Conservation (phyloP, 1,140 invertebrate species). For the Steinernema khuongi region DNA sequence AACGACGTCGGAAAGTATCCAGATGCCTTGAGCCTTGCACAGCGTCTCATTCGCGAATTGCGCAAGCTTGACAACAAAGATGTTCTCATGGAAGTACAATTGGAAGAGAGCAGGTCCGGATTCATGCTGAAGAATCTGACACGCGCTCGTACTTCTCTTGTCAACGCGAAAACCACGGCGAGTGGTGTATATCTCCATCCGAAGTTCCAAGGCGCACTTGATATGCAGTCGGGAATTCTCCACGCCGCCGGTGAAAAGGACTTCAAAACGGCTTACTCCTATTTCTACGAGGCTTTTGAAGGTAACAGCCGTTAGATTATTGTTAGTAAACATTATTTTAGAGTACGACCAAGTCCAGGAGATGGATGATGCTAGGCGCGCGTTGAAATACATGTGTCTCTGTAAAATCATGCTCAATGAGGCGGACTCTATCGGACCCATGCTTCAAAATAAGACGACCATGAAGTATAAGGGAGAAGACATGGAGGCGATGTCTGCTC, state of each 20-base stretch:
- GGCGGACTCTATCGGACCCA: conserved; percentile 87
- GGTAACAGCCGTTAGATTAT: conserved; percentile 62
- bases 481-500: conserved; percentile 93
- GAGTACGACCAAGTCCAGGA: conserved; percentile 78
- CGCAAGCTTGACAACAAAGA: conserved; percentile 57
- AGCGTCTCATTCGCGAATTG: background rate
- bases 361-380: conserved; percentile 79
- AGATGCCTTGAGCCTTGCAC: conserved; percentile 36
- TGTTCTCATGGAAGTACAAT: background rate
- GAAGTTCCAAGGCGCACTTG: conserved; percentile 87
- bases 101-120: conserved; percentile 20
- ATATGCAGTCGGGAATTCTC: conserved; percentile 91
- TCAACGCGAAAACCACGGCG: background rate
- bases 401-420: conserved; percentile 69
- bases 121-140: conserved; percentile 32
- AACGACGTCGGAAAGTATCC: conserved; percentile 41
- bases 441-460: conserved; percentile 89
- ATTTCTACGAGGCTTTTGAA: conserved; percentile 99
- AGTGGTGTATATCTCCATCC: conserved; percentile 88
- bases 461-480: conserved; percentile 91
- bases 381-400: conserved; percentile 95
- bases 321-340: conserved; percentile 14
- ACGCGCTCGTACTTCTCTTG: background rate
- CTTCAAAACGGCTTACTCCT: conserved; percentile 99
- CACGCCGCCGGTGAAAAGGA: conserved; percentile 98